These are phyloP conservation scores for Steatornis caripensis DNA, from an alignment of 2,113 vertebrate genomes.

Conservation along the genomic window DNA sequence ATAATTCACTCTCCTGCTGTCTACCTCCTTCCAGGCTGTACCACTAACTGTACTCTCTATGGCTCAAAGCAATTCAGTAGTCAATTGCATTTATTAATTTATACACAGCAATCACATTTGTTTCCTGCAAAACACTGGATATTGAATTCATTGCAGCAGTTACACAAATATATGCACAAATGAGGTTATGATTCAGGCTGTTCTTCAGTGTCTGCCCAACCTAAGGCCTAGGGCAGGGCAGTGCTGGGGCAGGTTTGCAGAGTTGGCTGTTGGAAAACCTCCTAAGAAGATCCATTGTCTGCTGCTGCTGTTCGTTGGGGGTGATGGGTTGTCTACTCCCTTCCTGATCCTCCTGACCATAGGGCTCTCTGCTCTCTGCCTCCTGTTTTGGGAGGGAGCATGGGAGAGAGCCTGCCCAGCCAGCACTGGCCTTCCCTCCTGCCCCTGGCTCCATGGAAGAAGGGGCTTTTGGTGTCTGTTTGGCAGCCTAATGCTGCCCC, in stretches of 20 bases:
- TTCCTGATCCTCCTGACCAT: fast-evolving
- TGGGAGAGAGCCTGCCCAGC: fast-evolving
- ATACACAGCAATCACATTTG: background rate
- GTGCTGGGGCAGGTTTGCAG: background rate
- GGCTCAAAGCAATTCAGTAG: background rate
- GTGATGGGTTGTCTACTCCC: background rate
- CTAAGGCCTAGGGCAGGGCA: fast-evolving
- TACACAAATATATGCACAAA: background rate
- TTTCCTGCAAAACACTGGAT: background rate
- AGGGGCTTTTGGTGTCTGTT: background rate
- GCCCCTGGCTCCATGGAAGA: background rate
- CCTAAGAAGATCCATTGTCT: background rate
- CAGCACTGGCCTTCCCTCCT: background rate
- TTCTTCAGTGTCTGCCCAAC: background rate
- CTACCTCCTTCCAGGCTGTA: background rate
- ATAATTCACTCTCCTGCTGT: background rate
- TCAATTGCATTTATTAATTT: constrained; percentile 18
- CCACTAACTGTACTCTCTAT: background rate
- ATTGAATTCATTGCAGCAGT: background rate
- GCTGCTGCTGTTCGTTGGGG: background rate
- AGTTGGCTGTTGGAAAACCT: background rate
- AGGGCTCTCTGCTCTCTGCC: background rate
- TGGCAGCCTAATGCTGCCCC: background rate
- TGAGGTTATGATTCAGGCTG: background rate
- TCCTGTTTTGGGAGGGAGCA: background rate